A percentile compares a stretch with the other conserved stretches of the same genome.
phyloP scores from a whole-genome alignment of 2,888 invertebrate species.

The Amphipoea oculea region DNA sequence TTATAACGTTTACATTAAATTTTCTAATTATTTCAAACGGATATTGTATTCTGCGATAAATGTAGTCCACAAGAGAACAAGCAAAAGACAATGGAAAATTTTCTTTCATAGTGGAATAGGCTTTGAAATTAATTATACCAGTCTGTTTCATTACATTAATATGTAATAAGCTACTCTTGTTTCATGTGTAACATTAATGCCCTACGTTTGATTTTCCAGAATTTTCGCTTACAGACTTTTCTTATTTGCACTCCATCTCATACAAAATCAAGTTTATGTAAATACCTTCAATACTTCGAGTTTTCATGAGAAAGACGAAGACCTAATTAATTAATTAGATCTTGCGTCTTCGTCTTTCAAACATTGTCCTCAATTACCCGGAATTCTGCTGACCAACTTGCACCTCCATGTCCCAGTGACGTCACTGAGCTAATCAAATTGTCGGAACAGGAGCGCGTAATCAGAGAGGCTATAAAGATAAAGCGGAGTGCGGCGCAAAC shows the following conservation, averaged over 20 bases:
- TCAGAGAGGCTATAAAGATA: not conserved
- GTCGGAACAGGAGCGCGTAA: conserved; percentile 8
- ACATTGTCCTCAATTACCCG: conserved; percentile 37
- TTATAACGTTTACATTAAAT: too few species aligned
- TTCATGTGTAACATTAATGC: not conserved
- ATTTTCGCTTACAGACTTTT: not conserved
- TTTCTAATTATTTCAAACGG: too few species aligned
- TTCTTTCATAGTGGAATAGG: not conserved
- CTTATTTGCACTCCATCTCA: not conserved
- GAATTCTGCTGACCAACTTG: conserved; percentile 24
- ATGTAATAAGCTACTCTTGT: not conserved
- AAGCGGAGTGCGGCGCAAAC: not conserved
- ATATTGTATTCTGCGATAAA: too few species aligned
- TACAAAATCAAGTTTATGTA: not conserved
- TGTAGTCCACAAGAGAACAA: too few species aligned
- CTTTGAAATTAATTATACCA: not conserved
- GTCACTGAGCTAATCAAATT: conserved; percentile 74
- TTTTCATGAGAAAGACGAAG: not conserved
- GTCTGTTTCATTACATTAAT: not conserved
- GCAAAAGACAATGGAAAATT: not conserved
- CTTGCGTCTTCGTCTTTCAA: not conserved
- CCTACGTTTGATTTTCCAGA: not conserved
- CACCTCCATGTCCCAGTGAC: conserved; percentile 51
- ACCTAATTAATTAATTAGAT: conserved; percentile 17
- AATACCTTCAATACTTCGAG: not conserved